Evolutionary conservation across 2,888 invertebrate genomes (phyloP).

Genomic region (Hesperia comma): DNA sequence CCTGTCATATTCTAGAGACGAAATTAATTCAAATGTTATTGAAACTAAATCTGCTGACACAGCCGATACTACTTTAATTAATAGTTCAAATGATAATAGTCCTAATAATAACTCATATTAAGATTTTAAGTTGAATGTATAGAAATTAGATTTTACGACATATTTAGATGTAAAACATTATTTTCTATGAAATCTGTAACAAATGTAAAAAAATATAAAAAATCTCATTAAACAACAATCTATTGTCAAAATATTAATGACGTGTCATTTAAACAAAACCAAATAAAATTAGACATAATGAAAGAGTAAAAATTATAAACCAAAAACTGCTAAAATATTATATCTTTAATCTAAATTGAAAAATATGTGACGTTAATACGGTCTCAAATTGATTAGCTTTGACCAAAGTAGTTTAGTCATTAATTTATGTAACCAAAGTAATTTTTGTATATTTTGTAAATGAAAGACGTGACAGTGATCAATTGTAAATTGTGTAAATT

Average conservation of each 20-base stretch:
- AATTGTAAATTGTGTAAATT: slow-evolving; percentile 41
- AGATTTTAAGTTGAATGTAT: slow-evolving; percentile 36
- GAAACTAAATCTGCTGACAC: slow-evolving; percentile 49
- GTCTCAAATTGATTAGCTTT: slow-evolving; percentile 28
- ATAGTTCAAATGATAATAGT: slow-evolving; percentile 66
- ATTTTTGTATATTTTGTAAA: slow-evolving; percentile 73
- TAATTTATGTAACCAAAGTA: slow-evolving; percentile 40
- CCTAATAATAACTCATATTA: slow-evolving; percentile 78
- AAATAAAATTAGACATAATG: no score
- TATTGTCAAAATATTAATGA: no score
- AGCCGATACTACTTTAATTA: slow-evolving; percentile 56
- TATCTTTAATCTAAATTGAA: neutral
- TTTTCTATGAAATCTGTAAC: no score
- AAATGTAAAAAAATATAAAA: no score
- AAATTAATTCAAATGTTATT: slow-evolving; percentile 75
- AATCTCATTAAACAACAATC: no score
- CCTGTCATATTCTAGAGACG: slow-evolving; percentile 58
- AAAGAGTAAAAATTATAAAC: no score
- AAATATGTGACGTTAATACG: neutral
- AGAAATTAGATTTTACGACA: neutral
- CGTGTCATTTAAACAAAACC: no score
- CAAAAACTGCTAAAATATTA: no score
- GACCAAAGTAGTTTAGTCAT: slow-evolving; percentile 50
- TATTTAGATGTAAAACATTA: neutral
- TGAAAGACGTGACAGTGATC: slow-evolving; percentile 73